Percentiles rank a stretch among this genome's conserved stretches.
phyloP scores from a whole-genome alignment of 2,113 vertebrate genomes.

The Montifringilla adamsi region DNA sequence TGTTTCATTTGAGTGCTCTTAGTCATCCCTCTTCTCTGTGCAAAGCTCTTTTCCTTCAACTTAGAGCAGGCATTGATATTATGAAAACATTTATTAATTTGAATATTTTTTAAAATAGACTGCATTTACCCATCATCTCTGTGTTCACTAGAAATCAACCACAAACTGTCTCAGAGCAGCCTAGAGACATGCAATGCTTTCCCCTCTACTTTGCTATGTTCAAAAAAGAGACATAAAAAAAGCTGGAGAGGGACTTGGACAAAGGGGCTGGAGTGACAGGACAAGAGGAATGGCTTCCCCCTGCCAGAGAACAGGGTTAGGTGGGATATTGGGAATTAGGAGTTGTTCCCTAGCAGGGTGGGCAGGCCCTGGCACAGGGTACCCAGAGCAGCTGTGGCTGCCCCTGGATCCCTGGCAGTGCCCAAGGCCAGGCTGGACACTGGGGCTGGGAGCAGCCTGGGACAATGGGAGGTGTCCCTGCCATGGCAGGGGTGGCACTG shows the following conservation, averaged over 20 bases:
- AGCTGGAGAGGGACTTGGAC: background rate
- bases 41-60: background rate
- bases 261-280: background rate
- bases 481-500: background rate
- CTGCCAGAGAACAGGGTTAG: background rate
- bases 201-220: background rate
- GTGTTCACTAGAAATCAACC: background rate
- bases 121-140: background rate
- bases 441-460: accelerated
- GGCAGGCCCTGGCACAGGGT: background rate
- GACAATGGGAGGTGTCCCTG: background rate
- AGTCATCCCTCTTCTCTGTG: background rate
- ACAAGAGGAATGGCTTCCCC: background rate
- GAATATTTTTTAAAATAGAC: background rate
- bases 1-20: background rate
- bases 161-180: background rate
- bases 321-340: background rate
- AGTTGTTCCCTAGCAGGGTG: accelerated
- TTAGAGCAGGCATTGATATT: background rate
- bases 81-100: background rate
- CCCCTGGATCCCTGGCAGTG: background rate
- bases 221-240: background rate
- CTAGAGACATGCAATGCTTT: background rate
- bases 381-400: background rate
- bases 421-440: background rate